phyloP scores from a whole-genome alignment of 2,888 invertebrate species.

The Hemicrepidius hirtus region DNA sequence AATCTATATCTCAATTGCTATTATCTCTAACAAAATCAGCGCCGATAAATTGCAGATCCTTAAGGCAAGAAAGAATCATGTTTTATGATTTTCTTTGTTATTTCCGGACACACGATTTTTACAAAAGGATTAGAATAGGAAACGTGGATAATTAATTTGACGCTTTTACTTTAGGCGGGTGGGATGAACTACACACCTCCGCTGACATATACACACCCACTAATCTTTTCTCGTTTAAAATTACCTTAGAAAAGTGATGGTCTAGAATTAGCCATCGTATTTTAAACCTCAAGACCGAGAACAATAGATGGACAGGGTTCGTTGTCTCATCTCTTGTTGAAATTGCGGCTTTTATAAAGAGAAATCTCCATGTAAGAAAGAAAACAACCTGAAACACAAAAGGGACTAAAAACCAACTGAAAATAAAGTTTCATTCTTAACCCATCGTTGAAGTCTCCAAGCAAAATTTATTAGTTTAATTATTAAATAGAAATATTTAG shows the following conservation, averaged over 20 bases:
- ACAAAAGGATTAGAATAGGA: conserved; percentile 4
- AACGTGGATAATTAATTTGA: conserved; percentile 44
- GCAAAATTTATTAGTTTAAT: not conserved
- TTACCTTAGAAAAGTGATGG: conserved; percentile 40
- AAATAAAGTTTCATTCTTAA: not conserved
- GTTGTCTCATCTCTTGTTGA: conserved; percentile 8
- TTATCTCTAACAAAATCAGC: not conserved
- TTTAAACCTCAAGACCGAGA: conserved; percentile 24
- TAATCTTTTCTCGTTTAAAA: conserved; percentile 50
- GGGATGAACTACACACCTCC: conserved; percentile 44
- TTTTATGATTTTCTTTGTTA: not conserved
- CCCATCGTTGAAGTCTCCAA: conserved; percentile 3
- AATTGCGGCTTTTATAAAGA: not conserved
- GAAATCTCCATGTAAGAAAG: too few relatives aligned
- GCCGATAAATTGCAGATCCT: not conserved
- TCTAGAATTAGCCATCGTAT: conserved; percentile 36
- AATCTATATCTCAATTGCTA: conserved; percentile 4
- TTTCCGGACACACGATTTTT: not conserved
- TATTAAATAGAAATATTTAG: too few relatives aligned
- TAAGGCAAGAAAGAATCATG: not conserved
- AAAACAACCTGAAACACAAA: not conserved
- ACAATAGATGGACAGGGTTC: conserved; percentile 19
- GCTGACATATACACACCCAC: conserved; percentile 49
- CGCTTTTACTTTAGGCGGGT: conserved; percentile 43
- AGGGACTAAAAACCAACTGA: not conserved